Percentiles rank a stretch among this genome's conserved stretches.
Conservation (phyloP, 2,888 invertebrate species). For the Hydraecia micacea region DNA sequence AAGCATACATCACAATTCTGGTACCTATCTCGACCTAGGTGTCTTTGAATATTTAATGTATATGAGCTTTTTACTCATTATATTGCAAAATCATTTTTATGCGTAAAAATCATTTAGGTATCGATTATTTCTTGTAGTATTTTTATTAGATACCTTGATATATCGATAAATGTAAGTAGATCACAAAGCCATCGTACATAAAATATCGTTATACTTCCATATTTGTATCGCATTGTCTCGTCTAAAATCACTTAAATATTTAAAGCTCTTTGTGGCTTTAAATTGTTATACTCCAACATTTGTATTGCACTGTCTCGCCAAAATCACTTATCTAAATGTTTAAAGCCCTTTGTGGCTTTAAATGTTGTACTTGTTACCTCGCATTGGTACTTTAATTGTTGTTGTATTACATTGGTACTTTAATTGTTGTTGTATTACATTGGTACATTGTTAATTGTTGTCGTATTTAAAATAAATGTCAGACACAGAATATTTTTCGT, state of each 20-base stretch:
- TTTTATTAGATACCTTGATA: not conserved
- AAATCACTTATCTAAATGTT: conserved; percentile 6
- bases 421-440: conserved; percentile 30
- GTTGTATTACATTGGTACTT: conserved; percentile 31
- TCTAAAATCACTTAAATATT: not conserved
- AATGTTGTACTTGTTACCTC: conserved; percentile 5
- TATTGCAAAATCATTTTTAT: not conserved
- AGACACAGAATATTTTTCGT: not conserved
- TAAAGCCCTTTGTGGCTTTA: conserved; percentile 18
- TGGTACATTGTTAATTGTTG: conserved; percentile 9
- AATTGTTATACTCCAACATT: not conserved
- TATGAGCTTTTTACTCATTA: not conserved
- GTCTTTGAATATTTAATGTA: not conserved
- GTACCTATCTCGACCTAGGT: not conserved
- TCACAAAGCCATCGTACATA: not conserved
- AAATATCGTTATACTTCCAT: not conserved
- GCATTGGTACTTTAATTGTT: conserved; percentile 29
- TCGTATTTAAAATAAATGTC: conserved; percentile 27
- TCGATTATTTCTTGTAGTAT: not conserved
- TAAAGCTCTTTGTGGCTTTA: conserved; percentile 16
- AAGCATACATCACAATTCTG: not conserved
- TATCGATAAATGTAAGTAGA: not conserved
- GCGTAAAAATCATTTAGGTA: not conserved
- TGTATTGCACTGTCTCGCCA: not conserved
- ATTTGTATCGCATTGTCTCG: not conserved